A percentile compares a stretch with the other conserved stretches of the same genome.
Conservation (phyloP, 2,888 invertebrate genomes). For the Eumacrocentrus americanus region DNA sequence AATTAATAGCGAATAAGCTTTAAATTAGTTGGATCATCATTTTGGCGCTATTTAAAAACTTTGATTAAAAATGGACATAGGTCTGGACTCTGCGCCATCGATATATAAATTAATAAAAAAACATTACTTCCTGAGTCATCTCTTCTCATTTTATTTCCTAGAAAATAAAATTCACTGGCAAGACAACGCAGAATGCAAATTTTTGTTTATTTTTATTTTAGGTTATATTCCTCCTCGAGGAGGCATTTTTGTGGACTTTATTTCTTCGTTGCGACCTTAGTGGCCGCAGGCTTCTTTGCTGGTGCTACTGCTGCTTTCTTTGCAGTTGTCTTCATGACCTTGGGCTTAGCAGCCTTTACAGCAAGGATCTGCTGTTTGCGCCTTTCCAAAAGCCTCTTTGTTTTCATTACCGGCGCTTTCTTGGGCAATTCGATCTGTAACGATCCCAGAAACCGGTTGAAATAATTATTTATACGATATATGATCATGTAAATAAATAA, state of each 20-base stretch:
- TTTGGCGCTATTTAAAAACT: too few species aligned
- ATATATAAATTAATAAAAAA: conserved; percentile 21
- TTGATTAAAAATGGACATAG: background rate
- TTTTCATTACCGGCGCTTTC: conserved; percentile 24
- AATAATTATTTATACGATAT: background rate
- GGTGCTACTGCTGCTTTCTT: conserved; percentile 47
- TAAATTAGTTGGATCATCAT: too few species aligned
- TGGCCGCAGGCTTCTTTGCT: conserved; percentile 38
- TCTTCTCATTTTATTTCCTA: conserved; percentile 47
- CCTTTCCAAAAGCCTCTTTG: conserved; percentile 33
- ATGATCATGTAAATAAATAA: conserved; percentile 2
- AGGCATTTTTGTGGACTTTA: conserved; percentile 8
- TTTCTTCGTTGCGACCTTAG: conserved; percentile 26
- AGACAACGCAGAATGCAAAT: conserved; percentile 28
- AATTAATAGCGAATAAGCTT: too few species aligned
- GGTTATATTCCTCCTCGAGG: conserved; percentile 2
- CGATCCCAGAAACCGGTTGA: background rate
- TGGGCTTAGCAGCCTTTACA: conserved; percentile 31
- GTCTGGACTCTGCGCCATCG: too few species aligned
- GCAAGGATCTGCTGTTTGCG: conserved; percentile 37
- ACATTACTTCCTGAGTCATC: conserved; percentile 30
- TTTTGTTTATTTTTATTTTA: conserved; percentile 19
- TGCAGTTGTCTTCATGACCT: conserved; percentile 43
- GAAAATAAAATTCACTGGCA: conserved; percentile 43
- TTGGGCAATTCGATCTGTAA: conserved; percentile 32